Percentiles rank a stretch among this genome's conserved stretches.
Evolutionary conservation across 2,888 invertebrate species (phyloP).

Genomic region (Opisthograptis luteolata): DNA sequence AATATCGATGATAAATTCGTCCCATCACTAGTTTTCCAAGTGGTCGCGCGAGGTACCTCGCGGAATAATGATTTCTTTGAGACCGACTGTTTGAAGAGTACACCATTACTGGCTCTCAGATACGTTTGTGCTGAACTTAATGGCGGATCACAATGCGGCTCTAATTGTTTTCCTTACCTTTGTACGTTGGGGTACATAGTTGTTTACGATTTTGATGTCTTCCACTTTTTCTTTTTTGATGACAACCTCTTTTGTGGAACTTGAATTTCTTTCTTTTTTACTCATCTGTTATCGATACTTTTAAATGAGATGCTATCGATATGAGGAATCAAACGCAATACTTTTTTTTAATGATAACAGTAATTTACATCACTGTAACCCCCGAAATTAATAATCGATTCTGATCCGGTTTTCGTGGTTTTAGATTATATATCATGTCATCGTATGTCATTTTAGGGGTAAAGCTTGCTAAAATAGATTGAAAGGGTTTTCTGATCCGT

Average conservation of each 20-base stretch:
- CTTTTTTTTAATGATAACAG: no score
- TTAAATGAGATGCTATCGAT: no score
- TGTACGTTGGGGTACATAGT: conserved; percentile 53
- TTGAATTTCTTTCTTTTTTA: no score
- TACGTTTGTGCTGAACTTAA: conserved; percentile 80
- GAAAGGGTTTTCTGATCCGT: no score
- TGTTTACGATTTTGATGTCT: conserved; percentile 43
- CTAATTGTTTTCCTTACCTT: conserved; percentile 81
- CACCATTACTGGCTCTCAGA: conserved; percentile 76
- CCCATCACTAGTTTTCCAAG: conserved; percentile 69
- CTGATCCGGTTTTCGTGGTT: no score
- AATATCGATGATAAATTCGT: conserved; percentile 14
- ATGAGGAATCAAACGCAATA: no score
- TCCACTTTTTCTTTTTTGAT: conserved; percentile 1
- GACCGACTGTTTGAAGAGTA: conserved; percentile 77
- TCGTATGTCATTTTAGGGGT: no score
- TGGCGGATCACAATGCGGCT: conserved; percentile 72
- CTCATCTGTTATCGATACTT: no score
- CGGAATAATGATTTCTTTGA: conserved; percentile 84
- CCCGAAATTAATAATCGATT: no score
- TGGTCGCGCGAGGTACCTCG: conserved; percentile 80
- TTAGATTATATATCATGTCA: no score
- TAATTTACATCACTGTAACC: no score
- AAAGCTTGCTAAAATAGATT: no score
- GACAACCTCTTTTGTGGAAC: not conserved